Percentiles rank a stretch among this genome's conserved stretches.
These are phyloP conservation scores for Chromobotia macracanthus DNA, from an alignment of 2,797 vertebrate genomes.

Conservation along the genomic window DNA sequence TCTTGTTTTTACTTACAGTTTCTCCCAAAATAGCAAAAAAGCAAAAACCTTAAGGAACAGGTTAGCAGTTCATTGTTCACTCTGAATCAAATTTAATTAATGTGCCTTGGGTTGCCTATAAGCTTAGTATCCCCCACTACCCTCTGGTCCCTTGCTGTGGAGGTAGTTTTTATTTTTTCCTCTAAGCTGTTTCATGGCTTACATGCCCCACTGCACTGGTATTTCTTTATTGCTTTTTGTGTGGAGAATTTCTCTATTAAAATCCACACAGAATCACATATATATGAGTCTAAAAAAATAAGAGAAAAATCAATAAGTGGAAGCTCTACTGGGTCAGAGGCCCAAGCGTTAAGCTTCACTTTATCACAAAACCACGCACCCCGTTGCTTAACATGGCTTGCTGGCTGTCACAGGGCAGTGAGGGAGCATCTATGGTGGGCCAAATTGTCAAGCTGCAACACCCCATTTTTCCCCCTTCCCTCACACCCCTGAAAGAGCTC, in stretches of 20 bases:
- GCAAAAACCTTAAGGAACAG: neutral
- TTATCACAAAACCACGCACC: constrained; percentile 61
- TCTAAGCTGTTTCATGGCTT: constrained; percentile 56
- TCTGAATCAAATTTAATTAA: constrained; percentile 26
- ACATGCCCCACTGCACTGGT: constrained; percentile 56
- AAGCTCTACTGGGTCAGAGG: constrained; percentile 50
- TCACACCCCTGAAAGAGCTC: constrained; percentile 64
- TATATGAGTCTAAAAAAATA: constrained; percentile 21
- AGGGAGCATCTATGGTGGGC: constrained; percentile 68
- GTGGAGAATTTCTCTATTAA: constrained; percentile 61
- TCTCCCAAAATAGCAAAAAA: neutral
- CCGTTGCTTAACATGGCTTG: constrained; percentile 58
- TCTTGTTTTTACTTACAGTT: constrained; percentile 9
- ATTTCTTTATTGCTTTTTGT: constrained; percentile 57
- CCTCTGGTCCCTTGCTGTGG: constrained; percentile 34
- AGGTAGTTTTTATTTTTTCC: constrained; percentile 50
- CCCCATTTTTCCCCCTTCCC: neutral
- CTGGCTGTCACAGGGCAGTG: constrained; percentile 67
- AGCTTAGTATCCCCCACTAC: constrained; percentile 25
- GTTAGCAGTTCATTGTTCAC: constrained; percentile 27
- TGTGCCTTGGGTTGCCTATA: constrained; percentile 29
- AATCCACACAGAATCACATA: constrained; percentile 54
- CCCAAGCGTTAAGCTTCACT: constrained; percentile 46
- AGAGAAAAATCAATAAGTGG: constrained; percentile 71
- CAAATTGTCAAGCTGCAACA: constrained; percentile 55